These are phyloP conservation scores for Cheiracanthium punctorium DNA, from an alignment of 2,888 invertebrate genomes.

Conservation along the genomic window DNA sequence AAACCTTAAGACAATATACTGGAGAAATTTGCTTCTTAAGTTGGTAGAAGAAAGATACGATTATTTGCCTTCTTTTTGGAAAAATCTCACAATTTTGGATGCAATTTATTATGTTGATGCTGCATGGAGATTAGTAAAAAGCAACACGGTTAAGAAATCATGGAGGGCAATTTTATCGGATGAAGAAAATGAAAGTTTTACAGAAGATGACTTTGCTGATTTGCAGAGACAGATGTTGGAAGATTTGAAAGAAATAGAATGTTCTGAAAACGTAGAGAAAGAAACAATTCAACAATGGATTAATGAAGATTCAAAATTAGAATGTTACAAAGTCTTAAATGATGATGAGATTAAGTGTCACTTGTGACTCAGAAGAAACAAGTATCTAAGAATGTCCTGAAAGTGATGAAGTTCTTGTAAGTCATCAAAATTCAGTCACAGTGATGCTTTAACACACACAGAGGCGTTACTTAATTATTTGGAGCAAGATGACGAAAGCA, in stretches of 20 bases:
- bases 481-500: too few relatives aligned
- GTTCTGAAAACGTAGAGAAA: neutral
- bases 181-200: neutral
- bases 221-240: neutral
- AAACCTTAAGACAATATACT: neutral
- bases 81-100: neutral
- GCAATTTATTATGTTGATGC: neutral
- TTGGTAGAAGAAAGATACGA: conserved; percentile 4
- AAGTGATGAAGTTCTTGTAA: too few relatives aligned
- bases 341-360: neutral
- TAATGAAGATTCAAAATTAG: neutral
- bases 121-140: neutral
- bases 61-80: neutral
- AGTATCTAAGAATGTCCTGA: too few relatives aligned
- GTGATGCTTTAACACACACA: too few relatives aligned
- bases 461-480: too few relatives aligned
- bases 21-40: neutral
- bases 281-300: neutral
- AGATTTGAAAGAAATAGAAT: neutral
- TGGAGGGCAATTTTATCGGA: neutral
- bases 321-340: neutral
- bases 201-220: neutral
- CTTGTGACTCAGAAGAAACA: too few relatives aligned
- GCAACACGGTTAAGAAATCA: conserved; percentile 1
- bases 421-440: too few relatives aligned